phyloP scores from a whole-genome alignment of 2,797 vertebrate genomes.

The Distichodus sexfasciatus region DNA sequence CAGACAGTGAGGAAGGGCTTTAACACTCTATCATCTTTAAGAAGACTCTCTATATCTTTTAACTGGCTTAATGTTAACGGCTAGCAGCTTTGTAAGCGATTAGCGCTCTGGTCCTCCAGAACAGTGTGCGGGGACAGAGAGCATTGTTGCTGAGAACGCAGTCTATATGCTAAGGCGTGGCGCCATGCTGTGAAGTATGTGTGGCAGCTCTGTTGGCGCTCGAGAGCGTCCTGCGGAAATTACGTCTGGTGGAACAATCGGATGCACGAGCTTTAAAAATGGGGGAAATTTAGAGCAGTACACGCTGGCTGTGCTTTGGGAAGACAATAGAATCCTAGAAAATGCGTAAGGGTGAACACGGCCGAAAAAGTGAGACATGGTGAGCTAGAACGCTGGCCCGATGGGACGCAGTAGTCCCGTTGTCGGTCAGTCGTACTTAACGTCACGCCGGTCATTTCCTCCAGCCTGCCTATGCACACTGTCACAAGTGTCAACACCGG shows the following conservation, averaged over 20 bases:
- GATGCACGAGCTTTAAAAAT: too few relatives aligned
- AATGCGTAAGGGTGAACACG: neutral
- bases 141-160: conserved; percentile 43
- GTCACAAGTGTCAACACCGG: conserved; percentile 62
- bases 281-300: too few relatives aligned
- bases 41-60: conserved; percentile 46
- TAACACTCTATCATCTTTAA: conserved; percentile 35
- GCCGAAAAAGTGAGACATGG: neutral
- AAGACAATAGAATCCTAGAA: neutral
- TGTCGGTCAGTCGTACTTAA: conserved; percentile 26
- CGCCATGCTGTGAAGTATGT: neutral
- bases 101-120: conserved; percentile 46
- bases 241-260: neutral
- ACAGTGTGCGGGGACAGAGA: conserved; percentile 20
- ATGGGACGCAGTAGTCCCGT: conserved; percentile 13
- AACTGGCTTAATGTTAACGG: conserved; percentile 61
- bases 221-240: neutral
- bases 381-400: neutral
- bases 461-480: conserved; percentile 23
- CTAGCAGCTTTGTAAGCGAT: conserved; percentile 47
- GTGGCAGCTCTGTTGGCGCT: neutral
- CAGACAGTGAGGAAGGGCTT: conserved; percentile 26
- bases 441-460: conserved; percentile 37
- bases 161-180: conserved; percentile 8
- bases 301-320: neutral